Evolutionary conservation across 2,888 invertebrate species (phyloP).

Genomic region (Trilocha varians): DNA sequence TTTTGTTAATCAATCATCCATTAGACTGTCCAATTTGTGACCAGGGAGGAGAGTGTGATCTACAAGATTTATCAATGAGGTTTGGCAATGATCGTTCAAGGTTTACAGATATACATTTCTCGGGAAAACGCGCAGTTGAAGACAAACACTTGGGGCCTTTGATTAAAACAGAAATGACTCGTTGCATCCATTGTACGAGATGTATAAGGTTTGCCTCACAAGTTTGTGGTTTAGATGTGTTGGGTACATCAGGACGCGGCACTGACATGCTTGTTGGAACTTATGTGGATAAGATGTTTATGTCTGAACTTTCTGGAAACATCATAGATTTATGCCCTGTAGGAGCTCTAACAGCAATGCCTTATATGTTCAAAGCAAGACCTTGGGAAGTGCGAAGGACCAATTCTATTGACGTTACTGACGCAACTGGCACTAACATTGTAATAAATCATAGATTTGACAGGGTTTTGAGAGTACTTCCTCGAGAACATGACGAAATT

Average conservation of each 20-base stretch:
- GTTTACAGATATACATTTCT: conserved; percentile 90
- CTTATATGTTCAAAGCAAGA: conserved; percentile 95
- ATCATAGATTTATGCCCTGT: conserved; percentile 99
- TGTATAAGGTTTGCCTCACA: conserved; percentile 98
- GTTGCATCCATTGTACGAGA: conserved; percentile 98
- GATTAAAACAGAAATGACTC: conserved; percentile 97
- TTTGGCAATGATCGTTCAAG: conserved; percentile 95
- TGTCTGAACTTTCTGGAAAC: conserved; percentile 98
- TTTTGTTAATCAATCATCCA: conserved; percentile 96
- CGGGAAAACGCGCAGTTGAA: conserved; percentile 95
- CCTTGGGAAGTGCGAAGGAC: conserved; percentile 96
- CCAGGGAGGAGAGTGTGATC: conserved; percentile 94
- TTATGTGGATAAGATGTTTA: conserved; percentile 96
- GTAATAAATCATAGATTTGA: conserved; percentile 45
- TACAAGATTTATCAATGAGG: conserved; percentile 98
- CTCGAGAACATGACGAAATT: conserved; percentile 55
- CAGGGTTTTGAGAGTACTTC: conserved; percentile 47
- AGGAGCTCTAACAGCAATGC: conserved; percentile 97
- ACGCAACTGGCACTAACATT: conserved; percentile 60
- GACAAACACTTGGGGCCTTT: conserved; percentile 97
- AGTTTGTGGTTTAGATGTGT: conserved; percentile 95
- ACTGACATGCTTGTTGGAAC: conserved; percentile 98
- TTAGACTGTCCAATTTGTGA: conserved; percentile 99
- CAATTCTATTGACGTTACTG: conserved; percentile 59
- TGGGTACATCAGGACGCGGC: conserved; percentile 93